These are phyloP conservation scores for Buphagus erythrorhynchus DNA, from an alignment of 2,797 vertebrate genomes.

Conservation along the genomic window DNA sequence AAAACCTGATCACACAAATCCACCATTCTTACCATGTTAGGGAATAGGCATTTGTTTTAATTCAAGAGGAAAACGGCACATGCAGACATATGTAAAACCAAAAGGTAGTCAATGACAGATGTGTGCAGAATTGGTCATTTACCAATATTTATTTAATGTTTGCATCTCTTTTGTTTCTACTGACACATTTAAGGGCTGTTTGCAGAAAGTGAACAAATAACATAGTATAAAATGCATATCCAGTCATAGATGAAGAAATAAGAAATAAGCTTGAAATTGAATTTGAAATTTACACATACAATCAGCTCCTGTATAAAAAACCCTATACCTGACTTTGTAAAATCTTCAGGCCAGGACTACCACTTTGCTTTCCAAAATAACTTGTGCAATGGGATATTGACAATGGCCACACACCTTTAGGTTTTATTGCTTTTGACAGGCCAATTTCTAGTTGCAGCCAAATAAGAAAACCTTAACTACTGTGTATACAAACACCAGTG, in stretches of 20 bases:
- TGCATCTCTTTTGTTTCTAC: neutral
- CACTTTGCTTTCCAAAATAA: neutral
- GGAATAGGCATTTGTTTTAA: neutral
- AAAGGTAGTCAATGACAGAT: neutral
- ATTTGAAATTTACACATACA: neutral
- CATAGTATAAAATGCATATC: rapidly evolving
- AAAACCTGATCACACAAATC: neutral
- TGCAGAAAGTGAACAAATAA: neutral
- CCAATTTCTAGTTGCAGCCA: neutral
- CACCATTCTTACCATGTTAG: neutral
- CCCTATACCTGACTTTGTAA: neutral
- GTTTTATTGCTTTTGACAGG: neutral
- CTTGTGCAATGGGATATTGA: neutral
- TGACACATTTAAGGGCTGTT: neutral
- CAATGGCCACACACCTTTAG: neutral
- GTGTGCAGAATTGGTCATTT: neutral
- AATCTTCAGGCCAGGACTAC: neutral
- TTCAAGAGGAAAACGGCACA: neutral
- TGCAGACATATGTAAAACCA: neutral
- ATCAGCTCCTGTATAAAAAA: neutral
- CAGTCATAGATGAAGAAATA: neutral
- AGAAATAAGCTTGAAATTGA: neutral
- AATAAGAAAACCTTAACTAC: neutral
- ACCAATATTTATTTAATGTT: neutral
- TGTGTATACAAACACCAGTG: neutral